Conservation (phyloP, 2,888 invertebrate genomes). For the Hololepta plana region DNA sequence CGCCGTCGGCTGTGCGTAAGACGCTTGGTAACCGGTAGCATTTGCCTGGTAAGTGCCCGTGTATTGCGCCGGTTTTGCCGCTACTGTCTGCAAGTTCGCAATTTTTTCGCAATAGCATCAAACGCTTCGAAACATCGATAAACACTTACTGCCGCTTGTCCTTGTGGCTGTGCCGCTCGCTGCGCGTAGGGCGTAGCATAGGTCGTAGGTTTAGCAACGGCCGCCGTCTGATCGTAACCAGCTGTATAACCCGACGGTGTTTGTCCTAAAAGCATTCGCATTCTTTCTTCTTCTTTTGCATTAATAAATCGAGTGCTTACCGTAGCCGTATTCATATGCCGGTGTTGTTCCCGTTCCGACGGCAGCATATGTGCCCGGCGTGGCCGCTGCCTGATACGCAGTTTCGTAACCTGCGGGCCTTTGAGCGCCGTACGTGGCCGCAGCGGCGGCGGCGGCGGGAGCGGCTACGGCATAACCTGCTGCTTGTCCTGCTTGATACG, state of each 20-base stretch:
- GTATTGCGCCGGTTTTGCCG: constrained; percentile 37
- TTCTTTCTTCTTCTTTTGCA: no score
- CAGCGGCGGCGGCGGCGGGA: constrained; percentile 63
- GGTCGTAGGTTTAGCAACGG: constrained; percentile 47
- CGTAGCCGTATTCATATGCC: constrained; percentile 52
- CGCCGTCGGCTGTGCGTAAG: constrained; percentile 31
- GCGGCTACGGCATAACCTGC: constrained; percentile 71
- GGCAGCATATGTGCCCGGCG: constrained; percentile 47
- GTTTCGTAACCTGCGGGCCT: constrained; percentile 68
- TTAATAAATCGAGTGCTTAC: no score
- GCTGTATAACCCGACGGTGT: constrained; percentile 44
- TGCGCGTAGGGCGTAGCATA: constrained; percentile 56
- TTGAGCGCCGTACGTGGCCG: constrained; percentile 71
- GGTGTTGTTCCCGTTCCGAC: constrained; percentile 34
- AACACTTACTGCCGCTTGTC: constrained; percentile 24
- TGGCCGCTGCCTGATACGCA: constrained; percentile 66
- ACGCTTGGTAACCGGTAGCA: constrained; percentile 29
- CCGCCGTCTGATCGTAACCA: constrained; percentile 36
- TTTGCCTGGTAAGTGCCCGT: constrained; percentile 40
- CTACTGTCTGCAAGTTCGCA: constrained; percentile 24
- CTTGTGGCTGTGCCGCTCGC: constrained; percentile 25
- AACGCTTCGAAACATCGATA: no score
- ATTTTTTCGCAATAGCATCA: not conserved
- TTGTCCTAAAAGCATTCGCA: no score
- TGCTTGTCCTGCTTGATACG: constrained; percentile 67